Evolutionary conservation across 2,113 vertebrate genomes (phyloP), one percentile per base, ranked within the genome.

Genomic region (Marcusenius ussheri): DNA sequence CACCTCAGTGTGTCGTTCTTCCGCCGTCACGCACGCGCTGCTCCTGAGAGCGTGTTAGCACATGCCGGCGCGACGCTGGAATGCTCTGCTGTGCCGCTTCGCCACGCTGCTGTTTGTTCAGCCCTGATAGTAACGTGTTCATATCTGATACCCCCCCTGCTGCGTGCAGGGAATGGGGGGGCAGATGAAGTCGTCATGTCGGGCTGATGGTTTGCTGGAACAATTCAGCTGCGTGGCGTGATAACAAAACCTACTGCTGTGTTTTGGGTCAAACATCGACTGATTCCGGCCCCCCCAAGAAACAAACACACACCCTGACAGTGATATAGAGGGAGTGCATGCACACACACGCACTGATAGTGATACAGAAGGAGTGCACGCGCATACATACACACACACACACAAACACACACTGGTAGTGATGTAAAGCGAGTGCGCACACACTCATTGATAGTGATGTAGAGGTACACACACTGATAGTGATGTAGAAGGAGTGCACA

Each of bases 31-130:
- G 87, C 90, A 91, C 84, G 45, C 45, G 86, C 58, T 83, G 53
- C 74, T 90, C 62, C 91, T 88, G 42, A 89, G 90, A 53, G 5
- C 93, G 90, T 89, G 92, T 93, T 91, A 88, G 91, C 83, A 92
- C 91, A 74, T 35, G 90, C 88, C 90, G 85, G 2, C 0, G 31
- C 50, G 74, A 8, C 89, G 62, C 21, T 90, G 91, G 92, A 93
- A 92, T 92, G 92, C 89, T 51, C 47, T 58, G 56, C 88, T 56
- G 70, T 83, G 83, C 5, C 11, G 39, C 46, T 35, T 74, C 0
- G 27, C 70, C 70, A 5, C 31, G 5, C 15, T 6, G 70, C 21
- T 47, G 46, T 24, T 85, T 87, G n/a, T 51, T 17, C 27, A 51
- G 21, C 45, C 7, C 21, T 85, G 24, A n/a, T 49, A 49, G 46